phyloP scores from a whole-genome alignment of 92 coral and sea anemone species.

The Bergia puertoricense region DNA sequence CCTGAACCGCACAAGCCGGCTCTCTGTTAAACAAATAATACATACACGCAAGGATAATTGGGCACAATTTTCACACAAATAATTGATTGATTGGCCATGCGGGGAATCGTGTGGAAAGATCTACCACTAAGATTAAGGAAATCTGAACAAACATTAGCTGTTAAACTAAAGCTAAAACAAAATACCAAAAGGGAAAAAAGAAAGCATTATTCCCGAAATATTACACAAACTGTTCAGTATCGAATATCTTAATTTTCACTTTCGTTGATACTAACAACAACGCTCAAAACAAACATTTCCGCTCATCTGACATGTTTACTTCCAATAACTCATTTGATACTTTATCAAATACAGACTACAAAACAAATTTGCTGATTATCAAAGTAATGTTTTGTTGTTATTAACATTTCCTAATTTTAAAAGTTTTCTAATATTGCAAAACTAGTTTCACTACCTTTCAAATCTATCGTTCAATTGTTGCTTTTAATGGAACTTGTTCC shows the following conservation, averaged over 20 bases:
- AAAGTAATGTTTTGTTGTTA: not conserved
- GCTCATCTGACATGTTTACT: not conserved
- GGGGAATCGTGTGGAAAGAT: not conserved
- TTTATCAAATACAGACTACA: not conserved
- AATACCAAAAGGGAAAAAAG: no score
- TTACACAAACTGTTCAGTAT: no score
- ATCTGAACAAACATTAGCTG: no score
- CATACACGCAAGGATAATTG: not conserved
- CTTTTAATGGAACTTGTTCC: no score
- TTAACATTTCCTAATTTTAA: not conserved
- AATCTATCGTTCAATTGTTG: no score
- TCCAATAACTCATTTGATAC: not conserved
- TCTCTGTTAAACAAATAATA: not conserved
- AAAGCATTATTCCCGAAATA: no score
- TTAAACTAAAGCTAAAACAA: no score
- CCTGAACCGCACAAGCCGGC: not conserved
- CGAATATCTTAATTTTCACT: not conserved
- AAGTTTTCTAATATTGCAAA: no score
- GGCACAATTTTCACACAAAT: not conserved
- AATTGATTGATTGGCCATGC: not conserved
- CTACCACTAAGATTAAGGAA: no score
- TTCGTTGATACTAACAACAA: not conserved
- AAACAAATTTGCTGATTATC: not conserved
- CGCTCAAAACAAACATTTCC: not conserved
- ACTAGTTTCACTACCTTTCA: no score